Percentiles rank a stretch among this genome's conserved stretches.
Conservation (phyloP, 37 sponge, comb jelly and placozoan species). For the Tethya wilhelma region DNA sequence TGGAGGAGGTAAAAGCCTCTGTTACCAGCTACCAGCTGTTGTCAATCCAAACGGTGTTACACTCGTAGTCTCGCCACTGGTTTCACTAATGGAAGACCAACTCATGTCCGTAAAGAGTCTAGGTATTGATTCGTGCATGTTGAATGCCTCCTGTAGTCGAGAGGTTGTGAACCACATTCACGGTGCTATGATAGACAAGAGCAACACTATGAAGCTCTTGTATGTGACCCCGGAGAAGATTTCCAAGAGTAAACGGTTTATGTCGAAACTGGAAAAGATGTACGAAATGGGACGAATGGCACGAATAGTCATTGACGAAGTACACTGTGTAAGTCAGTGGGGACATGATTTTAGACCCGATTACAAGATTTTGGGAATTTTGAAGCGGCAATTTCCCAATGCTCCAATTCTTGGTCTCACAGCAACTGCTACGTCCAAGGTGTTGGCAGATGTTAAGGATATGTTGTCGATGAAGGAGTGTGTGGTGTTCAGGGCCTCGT, state of each 20-base stretch:
- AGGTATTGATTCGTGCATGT: slow-evolving; percentile 59
- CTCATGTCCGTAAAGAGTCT: slow-evolving; percentile 60
- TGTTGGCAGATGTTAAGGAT: slow-evolving; percentile 72
- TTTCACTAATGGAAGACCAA: slow-evolving; percentile 97
- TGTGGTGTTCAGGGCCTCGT: slow-evolving; percentile 79
- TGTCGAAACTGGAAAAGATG: slow-evolving; percentile 88
- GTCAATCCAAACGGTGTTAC: slow-evolving; percentile 69
- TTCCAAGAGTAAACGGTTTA: slow-evolving; percentile 83
- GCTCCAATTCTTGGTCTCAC: slow-evolving; percentile 93
- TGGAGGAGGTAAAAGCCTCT: slow-evolving; percentile 97
- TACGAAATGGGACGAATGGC: slow-evolving; percentile 71
- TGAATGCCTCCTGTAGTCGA: slow-evolving; percentile 66
- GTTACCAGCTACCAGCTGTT: slow-evolving; percentile 94
- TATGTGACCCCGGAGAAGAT: slow-evolving; percentile 97
- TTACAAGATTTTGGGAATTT: slow-evolving; percentile 85
- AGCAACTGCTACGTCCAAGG: slow-evolving; percentile 91
- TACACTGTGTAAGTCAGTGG: slow-evolving; percentile 98
- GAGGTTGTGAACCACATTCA: slow-evolving; percentile 62
- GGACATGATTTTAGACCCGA: slow-evolving; percentile 99
- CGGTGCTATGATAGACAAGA: slow-evolving; percentile 48
- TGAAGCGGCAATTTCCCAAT: slow-evolving; percentile 86
- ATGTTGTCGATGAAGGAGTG: slow-evolving; percentile 60
- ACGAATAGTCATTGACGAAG: slow-evolving; percentile 94
- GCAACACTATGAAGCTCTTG: slow-evolving; percentile 67
- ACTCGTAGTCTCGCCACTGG: slow-evolving; percentile 94